Evolutionary conservation across 1,140 invertebrate species (phyloP).

Genomic region (Drosophila erecta): DNA sequence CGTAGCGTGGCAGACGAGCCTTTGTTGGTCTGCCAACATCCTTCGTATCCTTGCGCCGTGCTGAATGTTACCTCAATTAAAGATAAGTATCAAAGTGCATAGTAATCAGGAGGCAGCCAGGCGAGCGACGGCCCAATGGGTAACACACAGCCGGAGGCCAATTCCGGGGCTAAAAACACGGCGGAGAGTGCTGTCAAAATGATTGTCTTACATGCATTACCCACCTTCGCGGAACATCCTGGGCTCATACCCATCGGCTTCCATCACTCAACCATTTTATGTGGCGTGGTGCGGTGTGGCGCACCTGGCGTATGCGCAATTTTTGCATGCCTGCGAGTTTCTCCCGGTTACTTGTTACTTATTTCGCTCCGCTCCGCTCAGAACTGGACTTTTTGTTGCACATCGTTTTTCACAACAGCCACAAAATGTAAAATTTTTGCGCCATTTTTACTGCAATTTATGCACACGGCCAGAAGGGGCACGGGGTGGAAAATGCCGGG

Average conservation of each 20-base stretch:
- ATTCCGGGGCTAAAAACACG: background rate
- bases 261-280: constrained; percentile 51
- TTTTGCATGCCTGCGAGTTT: constrained; percentile 53
- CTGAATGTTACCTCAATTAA: constrained; percentile 78
- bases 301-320: constrained; percentile 79
- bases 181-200: constrained; percentile 71
- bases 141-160: constrained; percentile 23
- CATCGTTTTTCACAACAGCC: constrained; percentile 75
- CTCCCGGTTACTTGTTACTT: constrained; percentile 61
- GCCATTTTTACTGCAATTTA: constrained; percentile 81
- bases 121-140: constrained; percentile 70
- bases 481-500: too few species aligned
- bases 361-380: constrained; percentile 19
- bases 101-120: constrained; percentile 79
- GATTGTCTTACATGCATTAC: constrained; percentile 82
- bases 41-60: constrained; percentile 29
- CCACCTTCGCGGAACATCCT: constrained; percentile 25
- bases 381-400: constrained; percentile 57
- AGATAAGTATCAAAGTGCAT: constrained; percentile 83
- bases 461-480: constrained; percentile 48
- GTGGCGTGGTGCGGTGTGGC: constrained; percentile 31
- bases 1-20: constrained; percentile 41
- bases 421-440: constrained; percentile 63
- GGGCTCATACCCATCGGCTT: background rate
- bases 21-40: constrained; percentile 27